These are phyloP conservation scores for Synanthedon vespiformis DNA, from an alignment of 2,888 invertebrate species.

Conservation along the genomic window DNA sequence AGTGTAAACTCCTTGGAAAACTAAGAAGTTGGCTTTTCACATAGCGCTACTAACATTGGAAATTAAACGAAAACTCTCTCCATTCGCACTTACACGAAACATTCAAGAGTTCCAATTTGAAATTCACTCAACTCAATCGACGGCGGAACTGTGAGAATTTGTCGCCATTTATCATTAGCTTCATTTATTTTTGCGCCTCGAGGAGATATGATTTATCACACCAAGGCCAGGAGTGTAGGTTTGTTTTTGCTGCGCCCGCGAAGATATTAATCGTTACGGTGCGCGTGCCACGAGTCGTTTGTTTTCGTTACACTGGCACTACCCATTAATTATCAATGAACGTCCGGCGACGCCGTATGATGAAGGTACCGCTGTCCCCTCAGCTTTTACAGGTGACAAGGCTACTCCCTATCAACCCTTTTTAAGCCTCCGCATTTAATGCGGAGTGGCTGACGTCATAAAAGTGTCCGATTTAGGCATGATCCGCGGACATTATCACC, in stretches of 20 bases:
- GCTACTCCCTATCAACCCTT: constrained; percentile 64
- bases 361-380: constrained; percentile 60
- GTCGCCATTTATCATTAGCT: constrained; percentile 65
- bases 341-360: constrained; percentile 56
- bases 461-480: constrained; percentile 63
- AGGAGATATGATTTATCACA: constrained; percentile 67
- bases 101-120: constrained; percentile 35
- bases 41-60: too few relatives aligned
- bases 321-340: constrained; percentile 70
- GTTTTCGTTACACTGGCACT: constrained; percentile 66
- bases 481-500: constrained; percentile 56
- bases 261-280: constrained; percentile 69
- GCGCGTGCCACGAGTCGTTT: constrained; percentile 63
- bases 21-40: too few relatives aligned
- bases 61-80: too few relatives aligned
- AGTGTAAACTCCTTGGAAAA: too few relatives aligned
- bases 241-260: constrained; percentile 62
- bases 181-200: constrained; percentile 69
- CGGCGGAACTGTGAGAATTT: constrained; percentile 42
- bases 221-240: constrained; percentile 55
- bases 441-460: constrained; percentile 65
- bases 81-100: background rate
- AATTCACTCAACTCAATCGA: constrained; percentile 51
- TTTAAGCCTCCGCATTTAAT: constrained; percentile 67
- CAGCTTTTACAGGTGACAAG: constrained; percentile 63